Evolutionary conservation across 2,888 invertebrate genomes (phyloP), one percentile per base, ranked within the genome.

Genomic region (Drosophila percnosoma): DNA sequence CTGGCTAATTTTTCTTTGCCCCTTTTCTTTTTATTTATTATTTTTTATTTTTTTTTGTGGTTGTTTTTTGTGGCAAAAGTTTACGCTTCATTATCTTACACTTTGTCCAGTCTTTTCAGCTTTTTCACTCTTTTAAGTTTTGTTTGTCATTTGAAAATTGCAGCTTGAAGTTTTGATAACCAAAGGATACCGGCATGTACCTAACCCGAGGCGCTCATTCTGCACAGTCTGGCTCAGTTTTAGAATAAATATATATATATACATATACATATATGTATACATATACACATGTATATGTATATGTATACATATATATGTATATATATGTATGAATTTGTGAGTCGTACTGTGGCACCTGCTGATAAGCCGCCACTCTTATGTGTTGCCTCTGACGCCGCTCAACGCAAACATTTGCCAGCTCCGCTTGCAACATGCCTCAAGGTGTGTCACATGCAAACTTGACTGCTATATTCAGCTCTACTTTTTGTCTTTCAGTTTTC

Each of bases 71-170:
- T 66, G 21, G 73, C 27, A 65, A 74, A 73, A 81, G 73, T 87
- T 83, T 81, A 67, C 76, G 87, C 68, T 78, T 84, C 82, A 83
- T 87, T 83, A 83, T 87, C 86, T 80, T 34, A 42, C 48, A 65
- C 68, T 54, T 61, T 38, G 36, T 11, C 38, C 27, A 31, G 55
- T 57, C 40, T 42, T 57, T 18, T 13, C 24, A 42, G 45, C 45
- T 69, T 36, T 58, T 42, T 5, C 31, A 31, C 59, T 52, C 38
- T 54, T 33, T 11, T 33, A 34, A 49, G 27, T 63, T 68, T 48
- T 74, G 68, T 61, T 73, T 76, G 82, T 65, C 75, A 65, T 60
- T 52, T 53, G 31, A 53, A 62, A 67, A 65, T 55, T 74, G 77
- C 77, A 67, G 38, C 68, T 62, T 60, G 27, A 67, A 66, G 75